These are phyloP conservation scores for Rhineura floridana DNA, from an alignment of 2,113 vertebrate genomes.

Conservation along the genomic window DNA sequence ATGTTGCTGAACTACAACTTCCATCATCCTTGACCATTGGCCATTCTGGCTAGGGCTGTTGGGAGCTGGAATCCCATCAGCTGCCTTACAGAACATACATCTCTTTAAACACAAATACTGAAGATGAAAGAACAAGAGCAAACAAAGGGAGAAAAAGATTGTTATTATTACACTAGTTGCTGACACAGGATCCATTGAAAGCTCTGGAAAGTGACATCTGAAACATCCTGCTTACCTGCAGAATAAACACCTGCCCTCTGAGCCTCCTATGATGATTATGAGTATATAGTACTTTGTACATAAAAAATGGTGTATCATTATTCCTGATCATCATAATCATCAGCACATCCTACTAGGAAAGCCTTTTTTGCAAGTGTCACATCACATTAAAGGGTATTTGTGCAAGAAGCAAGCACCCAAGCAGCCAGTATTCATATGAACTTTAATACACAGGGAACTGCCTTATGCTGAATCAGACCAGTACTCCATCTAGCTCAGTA, in stretches of 20 bases:
- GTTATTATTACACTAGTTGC: background rate
- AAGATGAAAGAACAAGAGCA: background rate
- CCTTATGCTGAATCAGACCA: too few relatives aligned
- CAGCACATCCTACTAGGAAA: background rate
- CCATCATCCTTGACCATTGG: too few relatives aligned
- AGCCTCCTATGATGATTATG: background rate
- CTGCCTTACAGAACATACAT: too few relatives aligned
- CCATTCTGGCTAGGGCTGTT: too few relatives aligned
- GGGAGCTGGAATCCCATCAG: too few relatives aligned
- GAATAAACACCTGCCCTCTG: background rate
- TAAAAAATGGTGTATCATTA: background rate
- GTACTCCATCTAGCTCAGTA: too few relatives aligned
- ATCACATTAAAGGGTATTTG: background rate
- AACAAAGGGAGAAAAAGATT: background rate
- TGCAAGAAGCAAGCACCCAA: background rate
- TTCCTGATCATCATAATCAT: background rate
- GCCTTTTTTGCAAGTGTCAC: background rate
- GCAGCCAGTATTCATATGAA: background rate
- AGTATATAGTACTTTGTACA: background rate
- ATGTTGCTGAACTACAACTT: too few relatives aligned
- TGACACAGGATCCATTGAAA: background rate
- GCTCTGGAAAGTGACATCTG: background rate
- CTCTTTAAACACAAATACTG: too few relatives aligned
- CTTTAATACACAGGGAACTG: too few relatives aligned
- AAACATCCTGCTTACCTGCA: background rate